Base-by-base conservation (phyloP, 64 coral and sea anemone genomes). In the Anthopleura sola region DNA sequence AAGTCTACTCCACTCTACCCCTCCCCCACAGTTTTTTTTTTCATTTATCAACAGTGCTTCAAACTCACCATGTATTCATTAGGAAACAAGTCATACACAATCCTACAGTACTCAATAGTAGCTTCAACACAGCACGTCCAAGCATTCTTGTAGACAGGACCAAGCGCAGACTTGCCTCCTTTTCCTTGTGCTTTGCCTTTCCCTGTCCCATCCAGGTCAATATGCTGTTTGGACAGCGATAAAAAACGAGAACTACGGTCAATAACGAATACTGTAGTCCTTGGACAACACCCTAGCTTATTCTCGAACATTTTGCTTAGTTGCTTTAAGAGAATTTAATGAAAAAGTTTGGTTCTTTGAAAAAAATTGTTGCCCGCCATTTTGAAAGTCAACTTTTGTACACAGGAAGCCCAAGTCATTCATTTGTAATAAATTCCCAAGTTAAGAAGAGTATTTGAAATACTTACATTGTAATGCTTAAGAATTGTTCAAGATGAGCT, bases 71-170 rank as follows among this genome's bases (percentile, higher is more conserved):
- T 84, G 75, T 94, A 90, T 75, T 99, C 90, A 77, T 68, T 89
- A 24, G 97, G 97, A 29, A 99, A 99, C 68, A 99, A 80, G 79
- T 99, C 97, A 90, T 92, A 99, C 21, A 99, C 90, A 83, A 99
- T 91, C 85, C 97, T 99, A 81, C 97, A 92, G 84, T 99, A 99
- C 55, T 99, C 97, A 33, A 99, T 87, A 68, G 97, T 86, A 6
- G 92, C 90, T 62, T 99, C 97, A 28, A 99, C 88, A 40, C 87
- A 89, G 78, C 97, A 99, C 12, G 97, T 99, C 97, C 97, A 99
- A 24, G 90, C 81, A 19, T 86, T 90, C 75, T 99, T 99, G 80
- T 87, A 99, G 26, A 95, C 93, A 50, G 90, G 88, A 2, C 87
- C 85, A 33, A 88, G 6, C 13, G 49, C 31, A 39, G 37, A 46